Conservation (phyloP, 2,888 invertebrate genomes). For the Macrophya alboannulata region DNA sequence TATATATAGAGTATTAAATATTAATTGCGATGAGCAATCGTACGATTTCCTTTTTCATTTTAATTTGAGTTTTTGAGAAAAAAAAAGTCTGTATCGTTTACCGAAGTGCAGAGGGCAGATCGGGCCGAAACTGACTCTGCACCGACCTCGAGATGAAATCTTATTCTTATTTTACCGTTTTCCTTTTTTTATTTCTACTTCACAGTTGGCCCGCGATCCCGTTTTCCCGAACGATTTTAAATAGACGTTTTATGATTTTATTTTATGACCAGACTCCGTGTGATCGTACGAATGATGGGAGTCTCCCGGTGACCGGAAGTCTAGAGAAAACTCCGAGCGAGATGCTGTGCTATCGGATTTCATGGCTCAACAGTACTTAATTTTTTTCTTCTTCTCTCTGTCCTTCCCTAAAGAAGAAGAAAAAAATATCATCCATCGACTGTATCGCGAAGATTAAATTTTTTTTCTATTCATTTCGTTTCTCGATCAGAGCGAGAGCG, state of each 20-base stretch:
- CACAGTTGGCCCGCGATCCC: not conserved
- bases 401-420: too few species aligned
- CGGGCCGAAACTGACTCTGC: not conserved
- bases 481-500: too few species aligned
- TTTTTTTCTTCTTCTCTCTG: not conserved
- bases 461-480: too few species aligned
- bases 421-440: too few species aligned
- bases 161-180: not conserved
- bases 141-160: not conserved
- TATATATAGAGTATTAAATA: too few species aligned
- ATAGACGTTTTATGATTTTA: conserved; percentile 53
- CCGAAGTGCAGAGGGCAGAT: not conserved
- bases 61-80: too few species aligned
- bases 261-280: conserved; percentile 46
- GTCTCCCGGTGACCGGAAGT: conserved; percentile 47
- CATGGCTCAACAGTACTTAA: not conserved
- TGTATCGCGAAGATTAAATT: too few species aligned
- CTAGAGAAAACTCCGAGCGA: conserved; percentile 7
- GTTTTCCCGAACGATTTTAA: conserved; percentile 43
- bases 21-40: too few species aligned
- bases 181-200: too few species aligned
- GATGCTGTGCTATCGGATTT: conserved; percentile 29
- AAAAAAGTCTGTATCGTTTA: too few species aligned
- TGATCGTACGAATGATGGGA: not conserved
- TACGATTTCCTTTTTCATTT: too few species aligned